Evolutionary conservation across 2,888 invertebrate genomes (phyloP).

Genomic region (Scaptomyza reducta): DNA sequence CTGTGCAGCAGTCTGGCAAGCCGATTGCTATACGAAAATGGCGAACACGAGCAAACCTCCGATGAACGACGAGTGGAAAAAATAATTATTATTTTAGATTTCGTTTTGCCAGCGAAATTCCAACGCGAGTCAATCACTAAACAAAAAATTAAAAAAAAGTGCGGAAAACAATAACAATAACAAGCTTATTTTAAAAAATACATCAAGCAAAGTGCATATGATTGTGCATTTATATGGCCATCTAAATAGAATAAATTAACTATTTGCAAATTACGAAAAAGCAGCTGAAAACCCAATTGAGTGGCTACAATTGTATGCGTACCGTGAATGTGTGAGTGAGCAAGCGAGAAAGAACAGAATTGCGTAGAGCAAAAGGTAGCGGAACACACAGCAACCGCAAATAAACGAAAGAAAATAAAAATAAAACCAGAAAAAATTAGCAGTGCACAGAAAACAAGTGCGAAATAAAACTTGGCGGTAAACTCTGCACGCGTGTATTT

Average conservation of each 20-base stretch:
- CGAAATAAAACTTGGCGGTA: conserved; percentile 68
- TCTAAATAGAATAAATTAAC: conserved; percentile 68
- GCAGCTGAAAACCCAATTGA: conserved; percentile 69
- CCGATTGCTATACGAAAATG: conserved; percentile 69
- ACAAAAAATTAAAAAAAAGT: conserved; percentile 39
- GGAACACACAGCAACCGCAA: conserved; percentile 40
- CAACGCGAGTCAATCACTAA: conserved; percentile 62
- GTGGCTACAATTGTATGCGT: conserved; percentile 53
- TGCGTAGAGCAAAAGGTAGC: conserved; percentile 46
- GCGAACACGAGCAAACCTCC: conserved; percentile 79
- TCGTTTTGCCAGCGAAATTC: conserved; percentile 83
- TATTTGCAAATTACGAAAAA: conserved; percentile 71
- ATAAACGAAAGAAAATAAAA: conserved; percentile 71
- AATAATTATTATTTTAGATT: conserved; percentile 83
- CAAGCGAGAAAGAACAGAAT: conserved; percentile 42
- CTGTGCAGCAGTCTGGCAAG: conserved; percentile 57
- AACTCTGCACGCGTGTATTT: conserved; percentile 48
- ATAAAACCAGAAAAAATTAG: conserved; percentile 53
- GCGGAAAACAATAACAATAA: conserved; percentile 41
- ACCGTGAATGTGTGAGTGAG: conserved; percentile 42
- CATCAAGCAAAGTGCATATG: conserved; percentile 61
- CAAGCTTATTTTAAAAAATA: conserved; percentile 34
- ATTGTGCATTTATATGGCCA: conserved; percentile 41
- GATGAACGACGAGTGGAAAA: conserved; percentile 81
- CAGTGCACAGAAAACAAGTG: conserved; percentile 42